A percentile compares a stretch with the other conserved stretches of the same genome.
phyloP scores from a whole-genome alignment of 2,888 invertebrate species.

The Drosophila prostipennis region DNA sequence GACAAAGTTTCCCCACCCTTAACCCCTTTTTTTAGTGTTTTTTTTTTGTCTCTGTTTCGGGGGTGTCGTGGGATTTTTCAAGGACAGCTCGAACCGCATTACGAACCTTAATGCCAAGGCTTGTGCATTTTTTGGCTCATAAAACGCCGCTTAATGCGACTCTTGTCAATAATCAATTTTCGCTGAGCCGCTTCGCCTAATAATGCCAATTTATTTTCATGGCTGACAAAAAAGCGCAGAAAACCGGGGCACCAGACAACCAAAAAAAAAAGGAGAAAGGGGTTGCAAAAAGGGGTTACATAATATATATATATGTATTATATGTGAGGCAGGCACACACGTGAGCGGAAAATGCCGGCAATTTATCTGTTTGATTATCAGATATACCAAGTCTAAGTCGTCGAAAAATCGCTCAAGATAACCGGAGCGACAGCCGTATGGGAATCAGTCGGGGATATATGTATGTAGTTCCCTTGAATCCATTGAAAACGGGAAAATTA shows the following conservation, averaged over 20 bases:
- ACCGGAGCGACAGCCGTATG: conserved; percentile 17
- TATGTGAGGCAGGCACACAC: conserved; percentile 40
- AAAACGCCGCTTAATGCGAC: conserved; percentile 76
- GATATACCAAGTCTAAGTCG: conserved; percentile 54
- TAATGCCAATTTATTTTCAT: conserved; percentile 77
- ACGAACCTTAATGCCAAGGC: conserved; percentile 24
- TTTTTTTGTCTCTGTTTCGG: not conserved
- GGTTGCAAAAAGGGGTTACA: conserved; percentile 30
- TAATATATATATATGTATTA: no score
- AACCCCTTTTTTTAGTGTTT: not conserved
- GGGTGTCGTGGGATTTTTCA: conserved; percentile 46
- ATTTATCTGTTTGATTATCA: conserved; percentile 75
- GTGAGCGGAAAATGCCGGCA: conserved; percentile 66
- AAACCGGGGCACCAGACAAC: conserved; percentile 19
- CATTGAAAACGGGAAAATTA: not conserved
- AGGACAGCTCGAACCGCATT: conserved; percentile 55
- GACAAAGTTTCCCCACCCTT: not conserved
- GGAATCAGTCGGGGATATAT: conserved; percentile 23
- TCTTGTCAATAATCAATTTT: conserved; percentile 81
- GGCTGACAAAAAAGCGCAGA: conserved; percentile 8
- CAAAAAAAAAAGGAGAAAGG: conserved; percentile 13
- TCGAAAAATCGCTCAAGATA: conserved; percentile 30
- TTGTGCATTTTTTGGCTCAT: conserved; percentile 46
- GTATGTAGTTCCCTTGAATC: not conserved
- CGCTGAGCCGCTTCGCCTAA: conserved; percentile 67